Evolutionary conservation across 1,140 invertebrate genomes (phyloP).

Genomic region (Drosophila obscura): DNA sequence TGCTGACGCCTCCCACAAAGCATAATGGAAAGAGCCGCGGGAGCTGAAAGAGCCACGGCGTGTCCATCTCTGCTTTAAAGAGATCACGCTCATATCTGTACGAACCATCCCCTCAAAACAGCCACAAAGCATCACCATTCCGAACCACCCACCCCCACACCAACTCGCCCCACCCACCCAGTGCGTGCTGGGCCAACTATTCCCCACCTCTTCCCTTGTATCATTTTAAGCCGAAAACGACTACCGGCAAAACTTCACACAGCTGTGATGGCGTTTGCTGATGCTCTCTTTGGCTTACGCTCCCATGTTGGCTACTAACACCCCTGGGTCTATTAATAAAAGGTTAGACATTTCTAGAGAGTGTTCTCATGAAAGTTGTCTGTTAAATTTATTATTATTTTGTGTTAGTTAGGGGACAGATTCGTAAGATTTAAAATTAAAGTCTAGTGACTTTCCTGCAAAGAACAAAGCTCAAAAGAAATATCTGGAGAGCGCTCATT

Average conservation of each 20-base stretch:
- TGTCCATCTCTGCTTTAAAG: not conserved
- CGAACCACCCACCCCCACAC: slow-evolving; percentile 1
- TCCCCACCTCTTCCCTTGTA: slow-evolving; percentile 10
- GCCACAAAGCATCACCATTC: not conserved
- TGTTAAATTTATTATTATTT: no score
- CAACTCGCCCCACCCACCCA: not conserved
- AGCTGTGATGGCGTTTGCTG: slow-evolving; percentile 48
- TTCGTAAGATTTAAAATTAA: no score
- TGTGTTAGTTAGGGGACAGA: no score
- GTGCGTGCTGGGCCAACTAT: slow-evolving; percentile 33
- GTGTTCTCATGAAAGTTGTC: no score
- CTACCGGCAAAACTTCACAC: slow-evolving; percentile 65
- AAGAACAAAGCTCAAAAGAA: no score
- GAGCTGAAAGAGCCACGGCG: no score
- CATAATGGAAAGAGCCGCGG: no score
- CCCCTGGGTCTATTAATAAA: not conserved
- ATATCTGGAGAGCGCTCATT: not conserved
- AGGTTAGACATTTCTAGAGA: no score
- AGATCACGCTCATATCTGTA: slow-evolving; percentile 14
- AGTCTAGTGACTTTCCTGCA: no score
- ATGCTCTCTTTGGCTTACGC: slow-evolving; percentile 3
- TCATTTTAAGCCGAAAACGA: slow-evolving; percentile 38
- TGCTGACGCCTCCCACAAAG: no score
- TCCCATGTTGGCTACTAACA: slow-evolving; percentile 5
- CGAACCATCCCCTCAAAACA: not conserved